Evolutionary conservation across 2,888 invertebrate genomes (phyloP), one percentile per base, ranked within the genome.

Genomic region (Amaurobius ferox): DNA sequence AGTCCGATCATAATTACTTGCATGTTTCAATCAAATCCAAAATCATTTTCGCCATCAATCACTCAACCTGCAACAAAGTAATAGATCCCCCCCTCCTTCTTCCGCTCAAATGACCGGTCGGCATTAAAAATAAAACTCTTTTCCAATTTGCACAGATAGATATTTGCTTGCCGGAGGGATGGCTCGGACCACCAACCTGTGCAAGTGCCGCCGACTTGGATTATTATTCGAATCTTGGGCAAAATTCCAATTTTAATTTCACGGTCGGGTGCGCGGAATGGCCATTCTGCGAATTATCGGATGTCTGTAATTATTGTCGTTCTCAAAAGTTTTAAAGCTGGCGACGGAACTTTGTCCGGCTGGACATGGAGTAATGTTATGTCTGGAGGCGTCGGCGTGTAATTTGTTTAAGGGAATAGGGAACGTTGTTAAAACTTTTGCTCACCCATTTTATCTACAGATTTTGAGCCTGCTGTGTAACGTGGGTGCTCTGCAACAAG

Each of bases 201-300:
- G 23, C 55, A 5, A 23, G n/a, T 16, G 11, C 19, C 55, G 6
- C 55, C 5, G 23, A 44, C 44, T 44, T 44, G 2, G 19, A 23
- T 23, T 55, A 55, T 55, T 55, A 55, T 55, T 55, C 16, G 19
- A 55, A 55, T 23, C 55, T 55, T 23, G 23, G 19, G 55, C 55
- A 55, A 55, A 55, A 16, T 23, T 55, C 55, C 55, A 55, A 55
- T 55, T 55, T 55, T 55, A 55, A 55, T 55, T 55, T 55, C 55
- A 55, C 55, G 55, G 23, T 55, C 55, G 23, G 55, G 55, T 23
- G 55, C 55, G 2, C 11, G 55, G 55, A 55, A 55, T 55, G 23
- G 55, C 55, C 11, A 55, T 55, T 11, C 23, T 55, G 55, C 7
- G 55, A 55, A 55, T 55, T 55, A 55, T 23, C 23, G 19, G 19